Evolutionary conservation across 2,888 invertebrate genomes (phyloP), one percentile per base, ranked within the genome.

Genomic region (Cephus sareptanus): DNA sequence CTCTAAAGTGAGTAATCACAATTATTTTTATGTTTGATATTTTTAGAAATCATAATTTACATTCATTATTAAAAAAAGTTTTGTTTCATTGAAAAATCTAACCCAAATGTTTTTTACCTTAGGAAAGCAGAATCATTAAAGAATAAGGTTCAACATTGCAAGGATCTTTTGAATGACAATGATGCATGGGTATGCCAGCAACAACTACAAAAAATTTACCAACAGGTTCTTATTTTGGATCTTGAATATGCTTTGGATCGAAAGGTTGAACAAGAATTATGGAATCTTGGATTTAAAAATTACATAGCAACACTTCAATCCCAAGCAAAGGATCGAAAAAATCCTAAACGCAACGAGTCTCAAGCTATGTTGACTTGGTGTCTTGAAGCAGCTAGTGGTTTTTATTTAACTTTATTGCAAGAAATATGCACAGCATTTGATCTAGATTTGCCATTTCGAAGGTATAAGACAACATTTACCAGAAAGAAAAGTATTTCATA

Each of bases 211-310:
- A 92, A 92, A 80, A 91, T 91, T 80, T 89, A 90, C 80, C 90
- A 91, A 75, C 90, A 90, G 84, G 94, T 97, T 76, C 92, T 97
- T 80, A 94, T 97, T 76, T 92, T 95, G 78, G 97, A 97, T 91
- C 92, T 97, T 85, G 97, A 97, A 90, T 97, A 96, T 93, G 97
- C 97, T 30, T 92, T 97, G 87, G 97, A 97, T 90, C 96, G 96
- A 91, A 97, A 97, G 92, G 96, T 97, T 40, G 97, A 97, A 90
- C 97, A 97, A 89, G 97, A 97, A 88, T 92, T 97, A 84, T 97
- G 97, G 97, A 97, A 96, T 92, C 93, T 96, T 86, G 96, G 96
- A 76, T 97, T 97, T 92, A 97, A 97, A 91, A 96, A 96, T 92
- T 96, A 96, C 91, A 97, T 97, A 90, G 96, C 95, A 77, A 94